Percentiles rank a stretch among this genome's conserved stretches.
phyloP scores from a whole-genome alignment of 2,888 invertebrate species.

The Tiphia femorata region DNA sequence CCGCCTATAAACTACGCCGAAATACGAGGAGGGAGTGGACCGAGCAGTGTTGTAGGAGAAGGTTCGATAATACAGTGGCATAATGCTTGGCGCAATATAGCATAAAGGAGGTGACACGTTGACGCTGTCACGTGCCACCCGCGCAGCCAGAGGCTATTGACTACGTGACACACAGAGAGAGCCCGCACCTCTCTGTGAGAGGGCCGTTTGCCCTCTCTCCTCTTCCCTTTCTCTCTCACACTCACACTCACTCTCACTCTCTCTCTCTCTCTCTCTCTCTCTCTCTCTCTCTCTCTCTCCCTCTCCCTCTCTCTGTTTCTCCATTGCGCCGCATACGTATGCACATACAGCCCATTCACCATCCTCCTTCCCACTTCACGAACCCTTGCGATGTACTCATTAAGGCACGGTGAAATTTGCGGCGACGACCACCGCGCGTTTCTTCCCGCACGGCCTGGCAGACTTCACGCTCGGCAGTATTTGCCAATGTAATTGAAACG shows the following conservation, averaged over 20 bases:
- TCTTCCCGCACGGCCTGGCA: too few species aligned
- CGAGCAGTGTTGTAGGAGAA: conserved; percentile 33
- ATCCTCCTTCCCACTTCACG: background rate
- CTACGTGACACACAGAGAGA: conserved; percentile 36
- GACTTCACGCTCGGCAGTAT: too few species aligned
- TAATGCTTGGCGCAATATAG: conserved; percentile 49
- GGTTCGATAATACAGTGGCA: conserved; percentile 47
- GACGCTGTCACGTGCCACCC: conserved; percentile 50
- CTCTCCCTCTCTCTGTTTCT: background rate
- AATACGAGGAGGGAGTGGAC: conserved; percentile 25
- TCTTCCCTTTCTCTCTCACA: conserved; percentile 13
- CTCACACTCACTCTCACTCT: background rate
- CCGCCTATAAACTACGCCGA: conserved; percentile 23
- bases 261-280: background rate
- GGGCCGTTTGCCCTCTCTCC: conserved; percentile 18
- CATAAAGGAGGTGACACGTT: conserved; percentile 51
- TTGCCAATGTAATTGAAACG: too few species aligned
- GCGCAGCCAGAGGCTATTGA: conserved; percentile 47
- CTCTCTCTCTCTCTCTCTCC: background rate
- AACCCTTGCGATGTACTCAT: background rate
- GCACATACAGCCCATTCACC: background rate
- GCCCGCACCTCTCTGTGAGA: conserved; percentile 26
- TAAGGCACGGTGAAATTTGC: too few species aligned
- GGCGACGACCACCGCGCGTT: too few species aligned
- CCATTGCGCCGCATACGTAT: background rate